These are phyloP conservation scores for Campylorhamphus procurvoides DNA, from an alignment of 2,113 vertebrate genomes.

Conservation along the genomic window DNA sequence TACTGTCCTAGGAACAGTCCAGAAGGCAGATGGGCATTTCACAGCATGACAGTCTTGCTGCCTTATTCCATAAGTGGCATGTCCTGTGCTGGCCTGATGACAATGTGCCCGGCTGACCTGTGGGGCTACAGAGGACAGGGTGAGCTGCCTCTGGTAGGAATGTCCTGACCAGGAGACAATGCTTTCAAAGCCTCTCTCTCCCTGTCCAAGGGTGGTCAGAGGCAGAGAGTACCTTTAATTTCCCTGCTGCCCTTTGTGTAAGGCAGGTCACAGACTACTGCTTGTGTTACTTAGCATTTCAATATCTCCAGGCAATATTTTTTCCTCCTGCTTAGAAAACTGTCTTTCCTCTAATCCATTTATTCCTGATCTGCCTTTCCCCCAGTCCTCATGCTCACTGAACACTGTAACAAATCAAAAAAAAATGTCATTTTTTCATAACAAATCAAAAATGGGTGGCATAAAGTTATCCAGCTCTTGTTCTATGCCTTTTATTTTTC, in stretches of 20 bases:
- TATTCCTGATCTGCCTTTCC: background rate
- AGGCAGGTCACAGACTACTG: background rate
- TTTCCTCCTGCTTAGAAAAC: background rate
- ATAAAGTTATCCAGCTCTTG: background rate
- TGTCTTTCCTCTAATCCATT: conserved; percentile 21
- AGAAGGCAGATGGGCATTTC: background rate
- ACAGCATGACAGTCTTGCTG: background rate
- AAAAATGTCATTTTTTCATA: background rate
- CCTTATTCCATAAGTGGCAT: background rate
- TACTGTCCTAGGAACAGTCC: background rate
- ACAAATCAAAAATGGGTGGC: background rate
- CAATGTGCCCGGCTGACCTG: rapidly evolving
- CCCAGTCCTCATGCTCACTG: background rate
- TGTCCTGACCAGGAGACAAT: background rate
- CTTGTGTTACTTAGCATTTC: background rate
- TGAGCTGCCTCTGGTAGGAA: background rate
- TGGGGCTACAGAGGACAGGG: background rate
- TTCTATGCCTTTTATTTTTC: background rate
- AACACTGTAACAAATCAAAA: background rate
- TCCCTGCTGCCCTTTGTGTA: background rate
- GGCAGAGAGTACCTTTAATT: background rate
- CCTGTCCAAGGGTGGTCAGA: background rate
- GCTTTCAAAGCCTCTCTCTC: background rate
- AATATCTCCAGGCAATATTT: background rate
- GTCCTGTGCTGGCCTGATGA: background rate